Conservation (phyloP, 35 echinoderm and acorn worm species). For the Anneissia japonica region DNA sequence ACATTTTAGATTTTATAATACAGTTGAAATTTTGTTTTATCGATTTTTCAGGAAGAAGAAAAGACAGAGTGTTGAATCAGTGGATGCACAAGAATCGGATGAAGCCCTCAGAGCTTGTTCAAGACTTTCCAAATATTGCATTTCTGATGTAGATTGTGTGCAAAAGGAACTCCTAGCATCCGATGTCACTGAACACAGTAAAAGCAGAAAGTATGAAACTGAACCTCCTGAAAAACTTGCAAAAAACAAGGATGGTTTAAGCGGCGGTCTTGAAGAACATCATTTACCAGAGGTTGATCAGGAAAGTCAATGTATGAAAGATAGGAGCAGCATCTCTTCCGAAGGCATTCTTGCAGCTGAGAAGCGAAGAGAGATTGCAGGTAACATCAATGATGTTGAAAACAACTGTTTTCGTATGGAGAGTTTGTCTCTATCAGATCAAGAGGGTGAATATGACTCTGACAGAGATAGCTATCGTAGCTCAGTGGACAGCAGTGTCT, state of each 20-base stretch:
- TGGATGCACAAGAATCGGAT: neutral
- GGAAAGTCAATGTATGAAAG: neutral
- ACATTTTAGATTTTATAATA: no score
- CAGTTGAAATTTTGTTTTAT: neutral
- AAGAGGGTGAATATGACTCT: neutral
- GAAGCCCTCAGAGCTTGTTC: neutral
- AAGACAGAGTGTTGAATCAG: neutral
- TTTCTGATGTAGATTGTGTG: neutral
- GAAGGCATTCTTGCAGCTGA: neutral
- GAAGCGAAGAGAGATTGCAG: neutral
- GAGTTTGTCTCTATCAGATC: neutral
- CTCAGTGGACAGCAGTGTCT: neutral
- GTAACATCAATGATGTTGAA: neutral
- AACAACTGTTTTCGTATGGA: neutral
- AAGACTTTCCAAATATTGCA: neutral
- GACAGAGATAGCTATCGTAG: neutral
- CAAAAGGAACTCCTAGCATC: neutral
- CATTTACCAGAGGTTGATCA: neutral
- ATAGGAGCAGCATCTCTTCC: neutral
- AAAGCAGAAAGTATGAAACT: no score
- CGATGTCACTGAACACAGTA: neutral
- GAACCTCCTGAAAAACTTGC: neutral
- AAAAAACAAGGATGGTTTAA: neutral
- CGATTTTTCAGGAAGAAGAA: neutral
- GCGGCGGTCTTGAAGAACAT: neutral